These are phyloP conservation scores for Oreamnos americanus DNA, from an alignment of 2,113 vertebrate species.

Conservation along the genomic window DNA sequence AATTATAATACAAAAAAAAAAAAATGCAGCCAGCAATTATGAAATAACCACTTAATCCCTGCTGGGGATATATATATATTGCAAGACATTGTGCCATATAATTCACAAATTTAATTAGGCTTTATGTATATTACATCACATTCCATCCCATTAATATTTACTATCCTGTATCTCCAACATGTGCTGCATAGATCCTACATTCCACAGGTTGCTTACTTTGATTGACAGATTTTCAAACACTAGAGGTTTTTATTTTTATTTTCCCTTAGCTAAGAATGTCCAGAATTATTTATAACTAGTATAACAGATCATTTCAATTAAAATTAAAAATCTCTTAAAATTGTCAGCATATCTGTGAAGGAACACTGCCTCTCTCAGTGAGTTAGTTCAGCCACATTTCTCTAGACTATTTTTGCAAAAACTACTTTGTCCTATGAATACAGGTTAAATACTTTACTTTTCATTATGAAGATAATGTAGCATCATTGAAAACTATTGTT, in stretches of 20 bases:
- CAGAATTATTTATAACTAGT: not conserved
- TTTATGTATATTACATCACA: not conserved
- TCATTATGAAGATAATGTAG: not conserved
- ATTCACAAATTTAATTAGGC: not conserved
- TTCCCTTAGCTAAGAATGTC: not conserved
- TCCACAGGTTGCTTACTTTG: not conserved
- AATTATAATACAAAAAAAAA: not conserved
- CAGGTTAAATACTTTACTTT: not conserved
- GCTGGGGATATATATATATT: not conserved
- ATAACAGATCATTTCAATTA: not conserved
- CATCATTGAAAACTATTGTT: not conserved
- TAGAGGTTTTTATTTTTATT: not conserved
- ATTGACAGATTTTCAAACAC: slow-evolving; percentile 9
- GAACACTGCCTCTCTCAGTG: not conserved
- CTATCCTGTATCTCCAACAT: not conserved
- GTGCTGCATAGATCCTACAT: not conserved
- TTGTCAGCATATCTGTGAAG: not conserved
- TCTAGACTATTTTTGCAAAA: not conserved
- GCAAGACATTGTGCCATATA: not conserved
- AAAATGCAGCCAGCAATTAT: not conserved
- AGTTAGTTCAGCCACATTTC: slow-evolving; percentile 10
- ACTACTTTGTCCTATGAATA: not conserved
- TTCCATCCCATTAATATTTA: not conserved
- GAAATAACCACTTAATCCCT: not conserved
- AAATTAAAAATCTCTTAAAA: slow-evolving; percentile 35